phyloP scores from a whole-genome alignment of 2,113 vertebrate genomes.

The Megaleporinus macrocephalus region DNA sequence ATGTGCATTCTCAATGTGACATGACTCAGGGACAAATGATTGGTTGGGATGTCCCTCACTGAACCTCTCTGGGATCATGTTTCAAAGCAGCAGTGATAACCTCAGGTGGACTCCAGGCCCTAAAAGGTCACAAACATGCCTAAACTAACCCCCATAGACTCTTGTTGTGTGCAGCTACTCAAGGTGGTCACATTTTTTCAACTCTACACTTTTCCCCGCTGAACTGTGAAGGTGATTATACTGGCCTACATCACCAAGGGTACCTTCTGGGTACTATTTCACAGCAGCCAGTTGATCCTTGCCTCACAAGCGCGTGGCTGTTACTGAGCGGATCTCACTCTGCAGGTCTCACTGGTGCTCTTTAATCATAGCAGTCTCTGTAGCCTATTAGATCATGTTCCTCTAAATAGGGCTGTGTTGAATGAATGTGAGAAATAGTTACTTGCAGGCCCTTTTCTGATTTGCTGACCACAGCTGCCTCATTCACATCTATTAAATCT shows the following conservation, averaged over 20 bases:
- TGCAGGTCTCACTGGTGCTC: background rate
- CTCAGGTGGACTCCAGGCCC: background rate
- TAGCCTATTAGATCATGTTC: background rate
- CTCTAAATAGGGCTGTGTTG: background rate
- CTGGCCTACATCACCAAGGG: background rate
- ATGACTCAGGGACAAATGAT: too few species aligned
- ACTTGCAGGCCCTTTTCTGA: background rate
- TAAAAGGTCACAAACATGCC: background rate
- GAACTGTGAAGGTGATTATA: background rate
- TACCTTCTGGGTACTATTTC: slow-evolving; percentile 1
- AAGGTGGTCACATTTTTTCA: background rate
- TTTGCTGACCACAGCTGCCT: background rate
- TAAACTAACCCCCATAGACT: background rate
- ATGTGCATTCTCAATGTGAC: too few species aligned
- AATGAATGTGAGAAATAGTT: background rate
- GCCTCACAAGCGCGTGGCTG: background rate
- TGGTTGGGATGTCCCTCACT: too few species aligned
- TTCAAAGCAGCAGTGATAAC: slow-evolving; percentile 3
- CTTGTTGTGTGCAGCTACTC: background rate
- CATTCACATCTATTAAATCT: too few species aligned
- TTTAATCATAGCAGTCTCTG: background rate
- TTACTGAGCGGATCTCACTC: background rate
- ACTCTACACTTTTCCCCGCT: background rate
- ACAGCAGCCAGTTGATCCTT: background rate
- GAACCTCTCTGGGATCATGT: slow-evolving; percentile 6